Base-by-base conservation (phyloP, 1,140 invertebrate genomes). In the Harlomillsia oculata region DNA sequence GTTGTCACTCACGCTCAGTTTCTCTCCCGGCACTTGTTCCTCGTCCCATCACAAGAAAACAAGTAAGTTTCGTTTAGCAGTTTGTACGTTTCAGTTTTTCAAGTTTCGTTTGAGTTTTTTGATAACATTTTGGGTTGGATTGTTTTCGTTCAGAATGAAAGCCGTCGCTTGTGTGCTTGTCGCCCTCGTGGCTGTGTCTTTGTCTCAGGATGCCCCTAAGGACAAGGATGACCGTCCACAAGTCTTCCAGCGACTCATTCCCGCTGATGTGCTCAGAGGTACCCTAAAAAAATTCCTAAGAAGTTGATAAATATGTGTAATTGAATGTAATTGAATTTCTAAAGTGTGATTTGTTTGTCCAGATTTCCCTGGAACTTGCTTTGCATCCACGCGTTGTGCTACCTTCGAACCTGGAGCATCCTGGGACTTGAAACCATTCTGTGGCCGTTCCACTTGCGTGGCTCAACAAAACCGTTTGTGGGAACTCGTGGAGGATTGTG, bases 291-390 rank as follows among this genome's bases (percentile, higher is more conserved):
- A n/a, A n/a, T n/a, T n/a, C n/a, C n/a, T n/a, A n/a, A n/a, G n/a
- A n/a, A n/a, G n/a, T n/a, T n/a, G n/a, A n/a, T 16, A 52, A 5
- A 20, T n/a, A 16, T 34, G 28, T 11, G 21, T 34, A 34, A 20
- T 6, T n/a, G n/a, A n/a, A n/a, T n/a, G n/a, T n/a, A n/a, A n/a
- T n/a, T n/a, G n/a, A n/a, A n/a, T n/a, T n/a, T n/a, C n/a, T n/a
- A n/a, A n/a, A n/a, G n/a, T n/a, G n/a, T 44, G 13, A 21, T 44
- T 60, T 61, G 66, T 65, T 57, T 67, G 75, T 72, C 5, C 73
- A 91, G 87, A 91, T 74, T 91, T 91, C 76, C 87, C 87, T 39
- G 85, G 84, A 9, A 79, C 87, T 76, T 91, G 87, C 67, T 91
- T 90, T 72, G 87, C 87, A 1, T 89, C 85, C 0, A 91, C 87